Base-by-base conservation (phyloP, 2,888 invertebrate genomes). In the Amphipyra berbera region DNA sequence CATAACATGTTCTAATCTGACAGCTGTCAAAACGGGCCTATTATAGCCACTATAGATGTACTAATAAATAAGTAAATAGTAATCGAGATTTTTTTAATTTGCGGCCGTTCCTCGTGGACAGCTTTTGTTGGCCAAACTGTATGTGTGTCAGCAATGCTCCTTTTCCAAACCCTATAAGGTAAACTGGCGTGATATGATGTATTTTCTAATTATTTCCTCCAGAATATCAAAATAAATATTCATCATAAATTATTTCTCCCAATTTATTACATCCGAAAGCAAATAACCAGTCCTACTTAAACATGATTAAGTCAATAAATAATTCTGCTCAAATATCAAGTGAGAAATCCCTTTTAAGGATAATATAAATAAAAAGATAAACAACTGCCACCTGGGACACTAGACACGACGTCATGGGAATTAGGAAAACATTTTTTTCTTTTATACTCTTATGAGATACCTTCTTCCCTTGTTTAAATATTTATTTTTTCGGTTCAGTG, bases 401-500 rank as follows among this genome's bases (percentile, higher is more conserved):
- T 44, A 44, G 47, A 48, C 54, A 47, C 12, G 47, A 44, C 40
- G 53, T 66, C 59, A 70, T 52, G 63, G n/a, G 57, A 56, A 44
- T 54, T 50, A 37, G 27, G 33, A 9, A 40, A 35, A 47, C 33
- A 60, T 38, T 13, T 49, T 59, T 46, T 53, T 30, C 45, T 52
- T 57, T 53, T 40, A 56, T 7, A 46, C n/a, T 21, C 35, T 61
- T 41, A 38, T 37, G 30, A 30, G 6, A 6, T 49, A 37, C 33
- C 38, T 47, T 6, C 10, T 21, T 63, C 41, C 7, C 27, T 40
- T 40, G 12, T 58, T 49, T 56, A 62, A 62, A 75, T 66, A 56
- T 73, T 63, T 73, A 60, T 10, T 66, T 48, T 70, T 60, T 48
- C 46, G 47, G 47, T 63, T 64, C 53, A 66, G 30, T 42, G 57